Base-by-base conservation (phyloP, 2,888 invertebrate species). In the Chydorus sphaericus region DNA sequence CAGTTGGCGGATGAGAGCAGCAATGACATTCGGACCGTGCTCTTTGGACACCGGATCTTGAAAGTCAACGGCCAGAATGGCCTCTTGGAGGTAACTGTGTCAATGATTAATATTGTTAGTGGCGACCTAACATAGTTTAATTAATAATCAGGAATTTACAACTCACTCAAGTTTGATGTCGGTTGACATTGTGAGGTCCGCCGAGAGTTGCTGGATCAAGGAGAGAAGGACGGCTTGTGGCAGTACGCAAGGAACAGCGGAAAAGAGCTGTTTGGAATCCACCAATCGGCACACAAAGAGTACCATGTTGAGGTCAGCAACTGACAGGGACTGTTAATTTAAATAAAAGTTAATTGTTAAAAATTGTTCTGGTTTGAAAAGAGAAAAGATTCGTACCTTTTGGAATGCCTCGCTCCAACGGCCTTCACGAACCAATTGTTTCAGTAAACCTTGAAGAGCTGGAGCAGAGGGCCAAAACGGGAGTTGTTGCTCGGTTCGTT, bases 141-240 rank as follows among this genome's bases (percentile, higher is more conserved):
- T 30, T 16, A 37, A 54, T 20, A 58, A 26, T 23, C 18, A 48
- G 26, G 16, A n/a, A n/a, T n/a, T n/a, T n/a, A n/a, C 31, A 7
- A 63, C 70, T 70, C 71, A 88, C 87, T 78, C 83, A 64, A 83
- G 77, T 71, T 89, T 90, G 18, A 84, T 73, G 65, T 86, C 85
- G 11, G 89, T 88, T 64, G 90, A 83, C 60, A 83, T 81, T 60
- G 78, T 77, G 73, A 96, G 79, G 67, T 94, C 93, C 0, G 89
- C 85, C 18, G 91, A 86, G 20, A 94, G 79, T 70, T 96, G 96
- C 67, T 96, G 93, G 64, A 97, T 86, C 29, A 97, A 78, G 3
- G 94, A 91, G 54, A 97, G 75, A 61, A 96, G 75, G 58, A 93
- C 90, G 63, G 86, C 87, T 69, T 93, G 93, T 62, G 83, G 82